Evolutionary conservation across 2,113 vertebrate genomes (phyloP).

Genomic region (Baryphthengus martii): DNA sequence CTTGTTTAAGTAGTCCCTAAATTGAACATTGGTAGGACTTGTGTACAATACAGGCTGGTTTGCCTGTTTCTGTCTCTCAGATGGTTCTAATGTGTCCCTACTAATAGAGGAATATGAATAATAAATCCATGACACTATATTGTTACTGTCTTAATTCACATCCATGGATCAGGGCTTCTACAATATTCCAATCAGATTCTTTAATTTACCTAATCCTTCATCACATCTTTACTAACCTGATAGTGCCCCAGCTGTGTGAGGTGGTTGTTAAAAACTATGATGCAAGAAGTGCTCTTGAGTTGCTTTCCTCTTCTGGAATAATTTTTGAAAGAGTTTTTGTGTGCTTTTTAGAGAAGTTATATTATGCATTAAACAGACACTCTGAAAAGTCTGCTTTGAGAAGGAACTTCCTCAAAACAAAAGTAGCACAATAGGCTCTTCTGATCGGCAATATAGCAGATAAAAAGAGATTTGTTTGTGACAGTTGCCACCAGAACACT

Average conservation of each 20-base stretch:
- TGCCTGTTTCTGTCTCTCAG: background rate
- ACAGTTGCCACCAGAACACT: background rate
- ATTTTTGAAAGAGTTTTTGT: background rate
- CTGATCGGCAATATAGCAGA: background rate
- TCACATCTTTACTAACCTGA: background rate
- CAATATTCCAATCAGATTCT: background rate
- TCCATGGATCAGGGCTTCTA: background rate
- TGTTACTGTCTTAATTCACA: background rate
- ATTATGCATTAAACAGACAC: background rate
- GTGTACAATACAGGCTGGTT: background rate
- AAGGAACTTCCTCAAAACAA: background rate
- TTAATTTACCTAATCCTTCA: background rate
- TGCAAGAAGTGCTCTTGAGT: background rate
- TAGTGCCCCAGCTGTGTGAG: background rate
- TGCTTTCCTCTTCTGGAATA: background rate
- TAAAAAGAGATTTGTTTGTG: background rate
- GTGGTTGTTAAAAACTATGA: background rate
- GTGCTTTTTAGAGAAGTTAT: background rate
- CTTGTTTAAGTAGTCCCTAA: background rate
- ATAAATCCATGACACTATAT: background rate
- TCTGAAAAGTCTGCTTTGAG: background rate
- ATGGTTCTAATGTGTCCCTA: background rate
- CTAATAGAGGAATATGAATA: background rate
- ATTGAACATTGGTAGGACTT: background rate
- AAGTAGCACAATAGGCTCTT: background rate